Conservation (phyloP, 2,888 invertebrate species). For the Synanthedon formicaeformis region DNA sequence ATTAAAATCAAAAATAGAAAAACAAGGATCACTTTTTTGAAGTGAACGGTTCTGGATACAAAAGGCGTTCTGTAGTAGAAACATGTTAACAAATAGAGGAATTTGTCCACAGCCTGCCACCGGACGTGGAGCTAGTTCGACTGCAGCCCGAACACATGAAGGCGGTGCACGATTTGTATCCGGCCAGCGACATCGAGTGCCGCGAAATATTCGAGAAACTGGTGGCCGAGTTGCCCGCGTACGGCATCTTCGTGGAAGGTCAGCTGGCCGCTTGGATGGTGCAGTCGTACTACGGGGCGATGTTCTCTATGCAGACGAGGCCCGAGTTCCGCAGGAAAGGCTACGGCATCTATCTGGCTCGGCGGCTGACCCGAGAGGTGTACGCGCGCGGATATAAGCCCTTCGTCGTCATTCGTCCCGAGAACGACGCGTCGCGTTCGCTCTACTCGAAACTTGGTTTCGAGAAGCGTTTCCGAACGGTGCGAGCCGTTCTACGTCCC, state of each 20-base stretch:
- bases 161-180: constrained; percentile 87
- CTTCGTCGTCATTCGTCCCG: constrained; percentile 86
- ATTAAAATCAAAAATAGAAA: too few relatives aligned
- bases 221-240: constrained; percentile 81
- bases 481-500: constrained; percentile 80
- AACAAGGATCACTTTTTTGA: too few relatives aligned
- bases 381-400: constrained; percentile 83
- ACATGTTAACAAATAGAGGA: too few relatives aligned
- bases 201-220: constrained; percentile 85
- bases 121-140: constrained; percentile 82
- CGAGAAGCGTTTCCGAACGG: constrained; percentile 82
- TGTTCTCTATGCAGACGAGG: constrained; percentile 92
- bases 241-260: constrained; percentile 82
- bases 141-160: constrained; percentile 82
- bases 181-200: constrained; percentile 89
- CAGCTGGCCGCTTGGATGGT: constrained; percentile 91
- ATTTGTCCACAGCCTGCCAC: constrained; percentile 54
- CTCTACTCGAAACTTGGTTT: constrained; percentile 87
- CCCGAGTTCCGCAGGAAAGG: constrained; percentile 81
- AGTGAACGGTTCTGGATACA: too few relatives aligned
- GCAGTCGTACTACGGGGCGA: constrained; percentile 90
- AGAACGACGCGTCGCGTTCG: constrained; percentile 87
- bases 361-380: constrained; percentile 74
- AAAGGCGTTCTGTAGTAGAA: too few relatives aligned
- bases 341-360: constrained; percentile 81